Conservation (phyloP, 1,140 invertebrate species). For the Stegodyphus mimosarum region DNA sequence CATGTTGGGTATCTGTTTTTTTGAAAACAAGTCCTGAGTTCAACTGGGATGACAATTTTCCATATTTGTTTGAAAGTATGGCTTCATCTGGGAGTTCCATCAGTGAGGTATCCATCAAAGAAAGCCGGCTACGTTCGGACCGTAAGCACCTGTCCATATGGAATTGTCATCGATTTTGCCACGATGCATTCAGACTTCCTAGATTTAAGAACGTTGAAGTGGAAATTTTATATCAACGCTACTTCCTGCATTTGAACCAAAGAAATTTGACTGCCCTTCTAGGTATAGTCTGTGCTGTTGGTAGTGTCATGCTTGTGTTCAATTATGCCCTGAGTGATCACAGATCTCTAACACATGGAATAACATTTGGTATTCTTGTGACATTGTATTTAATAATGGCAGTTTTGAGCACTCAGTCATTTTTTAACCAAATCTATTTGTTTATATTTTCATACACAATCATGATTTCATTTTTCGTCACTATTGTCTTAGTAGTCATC, state of each 20-base stretch:
- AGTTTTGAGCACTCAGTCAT: constrained; percentile 80
- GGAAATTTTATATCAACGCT: constrained; percentile 90
- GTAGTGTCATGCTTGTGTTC: constrained; percentile 73
- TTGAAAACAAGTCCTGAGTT: neutral
- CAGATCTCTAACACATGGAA: constrained; percentile 64
- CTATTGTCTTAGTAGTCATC: constrained; percentile 72
- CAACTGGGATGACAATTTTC: constrained; percentile 6
- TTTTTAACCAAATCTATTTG: constrained; percentile 88
- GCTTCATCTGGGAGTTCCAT: constrained; percentile 47
- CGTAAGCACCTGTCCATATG: constrained; percentile 36
- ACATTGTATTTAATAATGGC: constrained; percentile 75
- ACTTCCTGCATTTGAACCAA: constrained; percentile 92
- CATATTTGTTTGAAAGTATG: constrained; percentile 13
- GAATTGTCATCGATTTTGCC: constrained; percentile 46
- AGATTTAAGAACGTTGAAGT: constrained; percentile 72
- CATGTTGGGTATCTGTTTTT: neutral
- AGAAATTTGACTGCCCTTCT: constrained; percentile 87
- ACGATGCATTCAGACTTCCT: constrained; percentile 57
- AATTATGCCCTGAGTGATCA: constrained; percentile 67
- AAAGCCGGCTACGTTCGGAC: constrained; percentile 32
- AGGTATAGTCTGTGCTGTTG: constrained; percentile 78
- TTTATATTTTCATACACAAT: constrained; percentile 85
- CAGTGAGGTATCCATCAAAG: constrained; percentile 55
- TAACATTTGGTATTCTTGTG: constrained; percentile 67
- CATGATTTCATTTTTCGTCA: constrained; percentile 76